phyloP scores from a whole-genome alignment of 2,888 invertebrate species.

The Noctuana brunneofusca region DNA sequence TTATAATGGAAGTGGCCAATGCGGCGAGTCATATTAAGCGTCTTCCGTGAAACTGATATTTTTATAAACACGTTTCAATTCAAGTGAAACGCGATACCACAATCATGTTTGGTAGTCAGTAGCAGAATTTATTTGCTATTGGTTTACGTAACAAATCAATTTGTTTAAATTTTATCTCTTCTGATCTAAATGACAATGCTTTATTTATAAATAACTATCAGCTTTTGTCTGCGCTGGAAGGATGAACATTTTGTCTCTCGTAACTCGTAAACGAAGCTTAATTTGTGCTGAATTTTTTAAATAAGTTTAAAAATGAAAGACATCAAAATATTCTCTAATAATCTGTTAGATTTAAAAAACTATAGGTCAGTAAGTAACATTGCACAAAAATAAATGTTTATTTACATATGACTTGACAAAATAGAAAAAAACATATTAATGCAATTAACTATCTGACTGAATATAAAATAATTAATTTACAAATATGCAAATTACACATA shows the following conservation, averaged over 20 bases:
- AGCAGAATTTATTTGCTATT: constrained; percentile 52
- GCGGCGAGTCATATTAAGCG: background rate
- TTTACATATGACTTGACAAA: no score
- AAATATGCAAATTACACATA: no score
- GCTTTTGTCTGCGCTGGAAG: background rate
- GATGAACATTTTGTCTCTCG: background rate
- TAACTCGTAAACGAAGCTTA: background rate
- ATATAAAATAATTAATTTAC: no score
- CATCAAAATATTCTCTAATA: no score
- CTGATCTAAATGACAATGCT: constrained; percentile 30
- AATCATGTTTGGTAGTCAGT: constrained; percentile 54
- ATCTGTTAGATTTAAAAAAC: no score
- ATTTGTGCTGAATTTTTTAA: no score
- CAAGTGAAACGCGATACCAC: constrained; percentile 59
- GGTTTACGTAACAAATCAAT: constrained; percentile 45
- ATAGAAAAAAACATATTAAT: no score
- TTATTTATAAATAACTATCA: constrained; percentile 11
- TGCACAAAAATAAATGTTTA: no score
- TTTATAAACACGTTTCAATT: constrained; percentile 54
- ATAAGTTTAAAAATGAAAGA: no score
- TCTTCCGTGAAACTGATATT: constrained; percentile 55
- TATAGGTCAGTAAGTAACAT: no score
- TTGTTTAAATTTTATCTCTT: constrained; percentile 38
- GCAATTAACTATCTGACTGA: no score
- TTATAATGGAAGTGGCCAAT: background rate